Evolutionary conservation across 2,888 invertebrate species (phyloP).

Genomic region (Isoperla grammatica): DNA sequence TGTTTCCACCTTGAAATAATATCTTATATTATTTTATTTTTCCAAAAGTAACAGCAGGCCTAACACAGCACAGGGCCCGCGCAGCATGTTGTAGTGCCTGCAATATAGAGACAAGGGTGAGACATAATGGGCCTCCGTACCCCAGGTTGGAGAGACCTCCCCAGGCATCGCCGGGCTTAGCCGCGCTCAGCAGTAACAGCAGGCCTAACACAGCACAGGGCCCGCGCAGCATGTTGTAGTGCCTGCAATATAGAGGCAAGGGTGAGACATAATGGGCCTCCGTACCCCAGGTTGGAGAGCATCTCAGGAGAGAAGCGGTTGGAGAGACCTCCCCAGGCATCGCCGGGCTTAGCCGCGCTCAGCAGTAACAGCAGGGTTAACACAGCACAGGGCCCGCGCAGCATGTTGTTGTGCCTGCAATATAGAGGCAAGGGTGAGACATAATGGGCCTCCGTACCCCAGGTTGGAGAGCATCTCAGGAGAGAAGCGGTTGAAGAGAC

Average conservation of each 20-base stretch:
- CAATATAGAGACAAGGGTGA: too few relatives aligned
- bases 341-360: slow-evolving; percentile 19
- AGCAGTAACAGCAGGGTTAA: slow-evolving; percentile 21
- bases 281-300: slow-evolving; percentile 73
- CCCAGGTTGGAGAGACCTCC: slow-evolving; percentile 75
- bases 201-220: slow-evolving; percentile 1
- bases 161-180: slow-evolving; percentile 52
- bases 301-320: slow-evolving; percentile 84
- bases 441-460: slow-evolving; percentile 71
- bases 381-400: too few relatives aligned
- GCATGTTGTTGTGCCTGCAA: too few relatives aligned
- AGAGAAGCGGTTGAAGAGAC: slow-evolving; percentile 78
- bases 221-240: too few relatives aligned
- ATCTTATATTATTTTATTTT: too few relatives aligned
- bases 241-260: too few relatives aligned
- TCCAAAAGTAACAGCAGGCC: too few relatives aligned
- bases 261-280: too few relatives aligned
- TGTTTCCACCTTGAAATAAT: too few relatives aligned
- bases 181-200: slow-evolving; percentile 24
- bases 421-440: too few relatives aligned
- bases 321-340: slow-evolving; percentile 77
- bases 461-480: slow-evolving; percentile 79
- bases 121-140: slow-evolving; percentile 68
- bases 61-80: too few relatives aligned
- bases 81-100: too few relatives aligned